Conservation (phyloP, 2,888 invertebrate species). For the Callinectes sapidus region DNA sequence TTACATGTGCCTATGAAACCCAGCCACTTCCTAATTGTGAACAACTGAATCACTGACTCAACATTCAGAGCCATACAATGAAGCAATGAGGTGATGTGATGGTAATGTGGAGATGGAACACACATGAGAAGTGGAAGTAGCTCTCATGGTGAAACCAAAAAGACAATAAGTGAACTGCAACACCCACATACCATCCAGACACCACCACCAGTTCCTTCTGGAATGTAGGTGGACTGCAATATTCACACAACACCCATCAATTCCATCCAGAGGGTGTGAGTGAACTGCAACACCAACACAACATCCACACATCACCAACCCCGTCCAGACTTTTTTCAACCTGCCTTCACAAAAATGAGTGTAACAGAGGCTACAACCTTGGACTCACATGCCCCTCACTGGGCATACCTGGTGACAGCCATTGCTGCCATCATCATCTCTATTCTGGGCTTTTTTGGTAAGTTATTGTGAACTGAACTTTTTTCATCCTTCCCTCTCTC, state of each 20-base stretch:
- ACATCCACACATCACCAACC: neutral
- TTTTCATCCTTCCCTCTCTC: neutral
- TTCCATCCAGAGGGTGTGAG: too few relatives aligned
- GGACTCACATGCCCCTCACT: slow-evolving; percentile 41
- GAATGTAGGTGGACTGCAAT: neutral
- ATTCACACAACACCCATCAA: too few relatives aligned
- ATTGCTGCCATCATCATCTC: slow-evolving; percentile 63
- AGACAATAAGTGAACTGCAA: too few relatives aligned
- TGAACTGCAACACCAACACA: too few relatives aligned
- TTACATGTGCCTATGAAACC: neutral
- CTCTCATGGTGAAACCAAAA: neutral
- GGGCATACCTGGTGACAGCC: slow-evolving; percentile 66
- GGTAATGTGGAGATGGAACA: neutral
- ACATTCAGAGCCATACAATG: neutral
- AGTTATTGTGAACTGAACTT: slow-evolving; percentile 8
- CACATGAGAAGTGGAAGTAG: neutral
- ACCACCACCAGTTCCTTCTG: too few relatives aligned
- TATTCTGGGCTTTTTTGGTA: slow-evolving; percentile 70
- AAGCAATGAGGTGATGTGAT: neutral
- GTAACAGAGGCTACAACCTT: neutral
- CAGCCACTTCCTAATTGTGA: neutral
- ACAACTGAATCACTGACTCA: neutral
- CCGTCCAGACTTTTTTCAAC: neutral
- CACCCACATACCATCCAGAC: too few relatives aligned
- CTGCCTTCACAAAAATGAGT: neutral